phyloP scores from a whole-genome alignment of 2,888 invertebrate genomes.

The Microdon myrmicae region DNA sequence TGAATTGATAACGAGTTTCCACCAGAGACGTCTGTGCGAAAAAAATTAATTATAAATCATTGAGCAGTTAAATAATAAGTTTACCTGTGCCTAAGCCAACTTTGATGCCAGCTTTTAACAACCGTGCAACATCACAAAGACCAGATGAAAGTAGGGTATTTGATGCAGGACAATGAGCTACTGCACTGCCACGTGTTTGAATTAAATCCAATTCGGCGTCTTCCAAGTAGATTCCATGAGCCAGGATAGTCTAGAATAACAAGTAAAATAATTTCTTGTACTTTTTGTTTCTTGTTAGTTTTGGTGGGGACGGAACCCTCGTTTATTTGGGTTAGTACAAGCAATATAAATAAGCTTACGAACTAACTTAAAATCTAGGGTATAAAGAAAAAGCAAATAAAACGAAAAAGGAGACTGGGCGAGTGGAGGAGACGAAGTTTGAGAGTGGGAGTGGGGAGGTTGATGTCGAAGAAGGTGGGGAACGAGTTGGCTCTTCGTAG shows the following conservation, averaged over 20 bases:
- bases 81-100: constrained; percentile 89
- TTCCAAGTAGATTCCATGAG: constrained; percentile 82
- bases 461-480: no score
- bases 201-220: constrained; percentile 77
- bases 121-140: constrained; percentile 78
- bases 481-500: no score
- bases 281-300: no score
- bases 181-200: constrained; percentile 71
- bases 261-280: no score
- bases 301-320: no score
- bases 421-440: no score
- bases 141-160: constrained; percentile 85
- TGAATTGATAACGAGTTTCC: constrained; percentile 82
- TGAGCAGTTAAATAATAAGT: neutral
- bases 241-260: constrained; percentile 73
- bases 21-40: constrained; percentile 79
- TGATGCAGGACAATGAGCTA: constrained; percentile 89
- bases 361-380: no score
- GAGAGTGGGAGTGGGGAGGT: no score
- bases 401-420: no score
- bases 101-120: constrained; percentile 73
- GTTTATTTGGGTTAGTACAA: no score
- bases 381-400: no score
- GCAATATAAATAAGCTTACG: no score
- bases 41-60: neutral